phyloP scores from a whole-genome alignment of 2,888 invertebrate genomes.

The Ligdia adustata region DNA sequence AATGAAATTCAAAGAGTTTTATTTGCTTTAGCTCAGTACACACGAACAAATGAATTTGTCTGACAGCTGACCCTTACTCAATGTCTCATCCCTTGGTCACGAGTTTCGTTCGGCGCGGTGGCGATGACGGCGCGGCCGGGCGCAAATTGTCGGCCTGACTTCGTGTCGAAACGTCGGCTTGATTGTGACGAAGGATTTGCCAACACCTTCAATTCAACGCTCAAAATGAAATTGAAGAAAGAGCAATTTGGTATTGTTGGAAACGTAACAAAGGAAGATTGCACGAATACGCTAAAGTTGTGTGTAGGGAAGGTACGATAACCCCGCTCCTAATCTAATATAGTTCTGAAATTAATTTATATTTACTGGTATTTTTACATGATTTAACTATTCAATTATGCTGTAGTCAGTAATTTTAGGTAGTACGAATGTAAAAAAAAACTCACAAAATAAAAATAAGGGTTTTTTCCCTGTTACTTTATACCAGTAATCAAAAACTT shows the following conservation, averaged over 20 bases:
- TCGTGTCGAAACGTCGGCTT: constrained; percentile 51
- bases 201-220: constrained; percentile 29
- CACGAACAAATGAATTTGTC: too few relatives aligned
- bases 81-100: constrained; percentile 61
- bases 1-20: too few relatives aligned
- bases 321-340: background rate
- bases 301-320: constrained; percentile 1
- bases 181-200: constrained; percentile 39
- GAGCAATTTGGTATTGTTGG: constrained; percentile 20
- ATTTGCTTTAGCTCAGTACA: too few relatives aligned
- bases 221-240: constrained; percentile 25
- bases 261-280: constrained; percentile 15
- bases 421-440: too few relatives aligned
- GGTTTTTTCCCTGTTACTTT: too few relatives aligned
- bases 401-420: too few relatives aligned
- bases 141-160: constrained; percentile 40
- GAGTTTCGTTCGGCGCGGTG: constrained; percentile 54
- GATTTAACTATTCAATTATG: too few relatives aligned
- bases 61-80: constrained; percentile 7
- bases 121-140: constrained; percentile 26
- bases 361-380: too few relatives aligned
- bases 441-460: too few relatives aligned
- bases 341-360: background rate
- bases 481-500: too few relatives aligned
- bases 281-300: constrained; percentile 11